Evolutionary conservation across 2,113 vertebrate species (phyloP), one percentile per base, ranked within the genome.

Genomic region (Rhizomys pruinosus): DNA sequence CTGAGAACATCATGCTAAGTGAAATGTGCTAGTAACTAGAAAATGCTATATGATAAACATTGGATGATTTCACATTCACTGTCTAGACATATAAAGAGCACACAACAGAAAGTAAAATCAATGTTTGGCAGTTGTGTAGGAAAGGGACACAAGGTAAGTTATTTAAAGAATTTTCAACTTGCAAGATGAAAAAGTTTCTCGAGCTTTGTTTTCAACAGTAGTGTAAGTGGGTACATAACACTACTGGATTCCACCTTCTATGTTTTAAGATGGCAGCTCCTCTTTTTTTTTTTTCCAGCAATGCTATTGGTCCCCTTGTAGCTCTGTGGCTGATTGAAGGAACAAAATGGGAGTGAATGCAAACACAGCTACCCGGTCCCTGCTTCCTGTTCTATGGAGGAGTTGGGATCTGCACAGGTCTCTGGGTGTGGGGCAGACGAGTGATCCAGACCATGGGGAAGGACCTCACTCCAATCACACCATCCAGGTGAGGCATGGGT

Each of bases 391-490:
- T 99, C 5, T 99, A 99, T 0, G 99, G 99, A 37, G 99, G 99
- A 2, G 34, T 99, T 7, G 99, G 99, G 37, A 99, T 99, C 97
- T 99, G 99, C 6, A 98, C 98, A 0, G 99, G 99, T 20, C 98
- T 99, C 93, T 99, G 99, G 99, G 99, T 99, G 44, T 99, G 99
- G 99, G 99, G 99, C 5, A 99, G 99, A 89, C 98, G 99, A 94
- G 99, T 99, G 92, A 99, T 99, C 98, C 99, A 99, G 97, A 99
- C 99, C 68, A 99, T 99, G 99, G 99, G 99, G 37, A 99, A 99
- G 95, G 99, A 99, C 98, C 98, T 99, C 97, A 99, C 99, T 3
- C 99, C 99, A 61, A 99, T 99, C 98, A 99, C 99, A 1, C 99
- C 99, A 0, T 99, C 99, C 84, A 99, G 99, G 99, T 99, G 98